Evolutionary conservation across 2,888 invertebrate genomes (phyloP), one percentile per base, ranked within the genome.

Genomic region (Eupithecia dodoneata): DNA sequence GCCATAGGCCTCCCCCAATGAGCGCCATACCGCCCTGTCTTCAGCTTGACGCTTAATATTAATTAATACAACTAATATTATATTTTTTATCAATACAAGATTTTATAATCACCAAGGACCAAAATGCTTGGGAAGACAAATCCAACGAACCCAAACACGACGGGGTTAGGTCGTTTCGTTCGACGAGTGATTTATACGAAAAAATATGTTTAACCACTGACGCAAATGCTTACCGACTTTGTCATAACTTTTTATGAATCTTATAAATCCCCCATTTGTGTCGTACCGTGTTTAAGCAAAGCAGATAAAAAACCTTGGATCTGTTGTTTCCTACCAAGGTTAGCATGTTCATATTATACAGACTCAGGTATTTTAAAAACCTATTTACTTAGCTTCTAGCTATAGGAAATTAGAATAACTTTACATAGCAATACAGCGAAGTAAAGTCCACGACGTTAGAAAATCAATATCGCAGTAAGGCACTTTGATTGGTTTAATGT

Each of bases 361-460:
- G 9, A 59, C 18, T 59, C 1, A 59, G 55, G 55, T 59, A 59
- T 59, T 59, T n/a, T 52, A 52, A 18, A 55, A 18, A 66, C 12
- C 66, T 42, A 66, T 66, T 66, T 42, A 42, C 66, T 42, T 42
- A 42, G 42, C 42, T 18, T 52, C 15, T 41, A 7, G 63, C 30
- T 30, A 30, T 63, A 30, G 30, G 63, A 49, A 49, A 30, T 7
- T 52, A 9, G 66, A 76, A 76, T 76, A 72, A 72, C 30, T 77
- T 77, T 65, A 71, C 73, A 73, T 71, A 73, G 7, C 41, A 44
- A 73, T 71, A 15, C 66, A 67, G 9, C 59, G 15, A 59, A 3
- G 7, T 55, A 55, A 7, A n/a, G 9, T 59, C 18, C 18, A 59
- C n/a, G n/a, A 55, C 0, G n/a, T 59, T 71, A 71, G 49, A 66